These are phyloP conservation scores for Camptogramma bilineatum DNA, from an alignment of 2,888 invertebrate species.

Conservation along the genomic window DNA sequence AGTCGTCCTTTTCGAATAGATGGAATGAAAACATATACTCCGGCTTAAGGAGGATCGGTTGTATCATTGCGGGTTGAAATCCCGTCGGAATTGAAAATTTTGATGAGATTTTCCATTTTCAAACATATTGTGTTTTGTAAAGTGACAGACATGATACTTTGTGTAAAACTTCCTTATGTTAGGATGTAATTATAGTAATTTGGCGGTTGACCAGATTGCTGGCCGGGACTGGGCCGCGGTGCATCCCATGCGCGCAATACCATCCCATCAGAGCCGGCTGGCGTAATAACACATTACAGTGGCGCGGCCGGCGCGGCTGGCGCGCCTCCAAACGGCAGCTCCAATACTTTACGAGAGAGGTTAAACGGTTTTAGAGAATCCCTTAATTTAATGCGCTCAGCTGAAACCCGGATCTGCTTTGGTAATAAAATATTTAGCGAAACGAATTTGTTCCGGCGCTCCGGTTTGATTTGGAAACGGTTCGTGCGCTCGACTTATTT, in stretches of 20 bases:
- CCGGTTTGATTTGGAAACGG: not conserved
- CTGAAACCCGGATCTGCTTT: not conserved
- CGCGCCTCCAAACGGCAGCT: constrained; percentile 19
- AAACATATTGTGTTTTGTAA: too few species aligned
- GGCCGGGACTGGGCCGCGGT: not conserved
- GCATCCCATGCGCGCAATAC: not conserved
- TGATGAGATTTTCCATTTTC: too few species aligned
- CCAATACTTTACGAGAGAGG: constrained; percentile 17
- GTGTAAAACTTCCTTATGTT: too few species aligned
- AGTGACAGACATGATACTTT: too few species aligned
- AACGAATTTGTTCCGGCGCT: not conserved
- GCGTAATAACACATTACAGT: constrained; percentile 7
- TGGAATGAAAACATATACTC: too few species aligned
- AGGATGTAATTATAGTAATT: not conserved
- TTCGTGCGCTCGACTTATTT: not conserved
- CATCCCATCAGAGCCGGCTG: not conserved
- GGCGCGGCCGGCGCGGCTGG: constrained; percentile 6
- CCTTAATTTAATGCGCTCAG: constrained; percentile 12
- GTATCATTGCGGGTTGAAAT: too few species aligned
- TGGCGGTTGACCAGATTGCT: not conserved
- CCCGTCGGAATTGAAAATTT: too few species aligned
- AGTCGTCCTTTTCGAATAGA: too few species aligned
- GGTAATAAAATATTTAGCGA: not conserved
- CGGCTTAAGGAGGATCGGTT: too few species aligned
- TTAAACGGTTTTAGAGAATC: constrained; percentile 23